A percentile compares a stretch with the other conserved stretches of the same genome.
These are phyloP conservation scores for Drosophila buzzatii DNA, from an alignment of 2,888 invertebrate species.

Conservation along the genomic window DNA sequence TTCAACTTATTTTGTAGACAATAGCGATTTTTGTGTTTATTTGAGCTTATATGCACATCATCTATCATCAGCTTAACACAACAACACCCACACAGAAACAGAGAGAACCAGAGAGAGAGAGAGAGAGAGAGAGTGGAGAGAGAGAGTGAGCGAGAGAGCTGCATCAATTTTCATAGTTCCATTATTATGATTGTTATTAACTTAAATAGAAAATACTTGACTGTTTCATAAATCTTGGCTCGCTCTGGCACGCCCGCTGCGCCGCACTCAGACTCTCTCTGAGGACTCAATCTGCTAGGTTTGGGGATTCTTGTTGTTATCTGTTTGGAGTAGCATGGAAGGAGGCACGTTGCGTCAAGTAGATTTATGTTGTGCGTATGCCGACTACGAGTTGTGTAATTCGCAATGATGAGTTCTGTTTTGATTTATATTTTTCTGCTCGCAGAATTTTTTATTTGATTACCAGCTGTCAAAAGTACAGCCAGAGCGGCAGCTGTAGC, in stretches of 20 bases:
- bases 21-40: conserved; percentile 73
- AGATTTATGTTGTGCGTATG: conserved; percentile 66
- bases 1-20: conserved; percentile 62
- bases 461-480: not conserved
- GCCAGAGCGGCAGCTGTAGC: not conserved
- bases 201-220: conserved; percentile 82
- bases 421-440: conserved; percentile 59
- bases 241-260: conserved; percentile 50
- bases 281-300: conserved; percentile 12
- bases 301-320: conserved; percentile 2
- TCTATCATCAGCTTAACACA: conserved; percentile 70
- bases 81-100: conserved; percentile 8
- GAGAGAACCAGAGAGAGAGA: conserved; percentile 1
- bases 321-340: conserved; percentile 9
- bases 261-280: conserved; percentile 28
- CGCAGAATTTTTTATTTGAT: conserved; percentile 19
- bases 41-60: conserved; percentile 79
- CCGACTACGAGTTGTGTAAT: conserved; percentile 40
- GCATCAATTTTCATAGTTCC: conserved; percentile 81
- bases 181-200: conserved; percentile 83
- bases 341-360: conserved; percentile 66
- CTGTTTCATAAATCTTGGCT: conserved; percentile 78
- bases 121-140: not conserved
- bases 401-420: conserved; percentile 64
- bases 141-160: conserved; percentile 17